Percentiles rank a stretch among this genome's conserved stretches.
Evolutionary conservation across 1,140 invertebrate genomes (phyloP).

Genomic region (Triops longicaudatus): DNA sequence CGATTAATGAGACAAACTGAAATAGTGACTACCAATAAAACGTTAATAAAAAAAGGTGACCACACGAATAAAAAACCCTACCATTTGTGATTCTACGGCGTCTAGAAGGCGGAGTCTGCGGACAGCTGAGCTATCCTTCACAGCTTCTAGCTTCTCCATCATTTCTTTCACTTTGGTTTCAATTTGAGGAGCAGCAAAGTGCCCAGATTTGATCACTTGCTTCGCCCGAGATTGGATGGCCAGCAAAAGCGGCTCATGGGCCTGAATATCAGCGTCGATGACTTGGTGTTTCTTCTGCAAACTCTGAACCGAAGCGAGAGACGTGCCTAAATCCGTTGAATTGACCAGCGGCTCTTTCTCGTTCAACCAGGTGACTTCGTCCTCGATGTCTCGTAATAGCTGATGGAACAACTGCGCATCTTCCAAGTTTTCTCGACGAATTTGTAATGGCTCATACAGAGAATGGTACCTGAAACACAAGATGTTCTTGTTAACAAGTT

Average conservation of each 20-base stretch:
- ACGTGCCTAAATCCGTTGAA: slow-evolving; percentile 64
- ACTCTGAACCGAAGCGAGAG: slow-evolving; percentile 84
- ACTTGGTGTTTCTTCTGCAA: slow-evolving; percentile 90
- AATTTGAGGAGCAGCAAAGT: slow-evolving; percentile 67
- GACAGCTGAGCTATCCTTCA: slow-evolving; percentile 62
- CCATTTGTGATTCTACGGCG: slow-evolving; percentile 75
- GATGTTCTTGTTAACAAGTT: not conserved
- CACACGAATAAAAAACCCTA: slow-evolving; percentile 35
- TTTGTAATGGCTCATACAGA: slow-evolving; percentile 80
- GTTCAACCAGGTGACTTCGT: slow-evolving; percentile 71
- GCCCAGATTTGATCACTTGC: slow-evolving; percentile 69
- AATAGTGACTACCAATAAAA: no score
- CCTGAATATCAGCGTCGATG: slow-evolving; percentile 70
- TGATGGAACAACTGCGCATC: slow-evolving; percentile 76
- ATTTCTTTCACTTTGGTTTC: slow-evolving; percentile 55
- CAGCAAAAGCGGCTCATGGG: slow-evolving; percentile 69
- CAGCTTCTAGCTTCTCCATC: slow-evolving; percentile 51
- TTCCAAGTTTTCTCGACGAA: slow-evolving; percentile 77
- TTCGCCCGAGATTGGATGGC: slow-evolving; percentile 59
- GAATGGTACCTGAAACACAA: slow-evolving; percentile 56
- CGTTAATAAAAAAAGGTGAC: not conserved
- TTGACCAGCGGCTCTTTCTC: slow-evolving; percentile 78
- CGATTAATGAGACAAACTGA: no score
- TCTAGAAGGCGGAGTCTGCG: slow-evolving; percentile 62
- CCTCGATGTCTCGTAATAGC: slow-evolving; percentile 73